Evolutionary conservation across 2,888 invertebrate genomes (phyloP).

Genomic region (Agapetus fuscipes): DNA sequence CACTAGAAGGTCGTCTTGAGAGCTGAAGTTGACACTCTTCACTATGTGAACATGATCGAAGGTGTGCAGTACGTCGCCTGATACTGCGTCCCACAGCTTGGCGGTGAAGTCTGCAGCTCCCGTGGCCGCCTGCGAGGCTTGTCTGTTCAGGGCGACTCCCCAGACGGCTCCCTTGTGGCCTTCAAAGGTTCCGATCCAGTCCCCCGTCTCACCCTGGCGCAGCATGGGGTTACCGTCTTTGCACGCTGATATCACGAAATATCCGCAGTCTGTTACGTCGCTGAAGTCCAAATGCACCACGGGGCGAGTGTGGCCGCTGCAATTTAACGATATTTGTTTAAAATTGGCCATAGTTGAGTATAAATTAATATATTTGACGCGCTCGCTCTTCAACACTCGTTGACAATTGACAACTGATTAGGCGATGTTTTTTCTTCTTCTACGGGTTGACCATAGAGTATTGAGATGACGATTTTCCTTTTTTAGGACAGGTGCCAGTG

Average conservation of each 20-base stretch:
- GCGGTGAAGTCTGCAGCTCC: conserved; percentile 97
- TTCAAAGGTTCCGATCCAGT: conserved; percentile 98
- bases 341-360: conserved; percentile 45
- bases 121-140: conserved; percentile 86
- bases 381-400: no score
- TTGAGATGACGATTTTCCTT: no score
- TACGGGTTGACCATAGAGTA: no score
- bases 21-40: conserved; percentile 87
- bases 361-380: no score
- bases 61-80: conserved; percentile 82
- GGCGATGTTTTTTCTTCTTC: no score
- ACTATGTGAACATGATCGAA: conserved; percentile 97
- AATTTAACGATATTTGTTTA: conserved; percentile 85
- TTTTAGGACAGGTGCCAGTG: no score
- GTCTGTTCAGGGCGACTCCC: conserved; percentile 89
- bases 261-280: conserved; percentile 86
- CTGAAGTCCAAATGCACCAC: conserved; percentile 96
- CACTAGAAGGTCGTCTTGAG: conserved; percentile 66
- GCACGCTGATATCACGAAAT: conserved; percentile 94
- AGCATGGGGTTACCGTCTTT: conserved; percentile 99
- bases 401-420: no score
- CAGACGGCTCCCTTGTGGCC: conserved; percentile 98
- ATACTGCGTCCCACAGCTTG: conserved; percentile 93
- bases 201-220: conserved; percentile 95
- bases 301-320: conserved; percentile 95